phyloP scores from a whole-genome alignment of 2,113 vertebrate genomes.

The Smithornis capensis region DNA sequence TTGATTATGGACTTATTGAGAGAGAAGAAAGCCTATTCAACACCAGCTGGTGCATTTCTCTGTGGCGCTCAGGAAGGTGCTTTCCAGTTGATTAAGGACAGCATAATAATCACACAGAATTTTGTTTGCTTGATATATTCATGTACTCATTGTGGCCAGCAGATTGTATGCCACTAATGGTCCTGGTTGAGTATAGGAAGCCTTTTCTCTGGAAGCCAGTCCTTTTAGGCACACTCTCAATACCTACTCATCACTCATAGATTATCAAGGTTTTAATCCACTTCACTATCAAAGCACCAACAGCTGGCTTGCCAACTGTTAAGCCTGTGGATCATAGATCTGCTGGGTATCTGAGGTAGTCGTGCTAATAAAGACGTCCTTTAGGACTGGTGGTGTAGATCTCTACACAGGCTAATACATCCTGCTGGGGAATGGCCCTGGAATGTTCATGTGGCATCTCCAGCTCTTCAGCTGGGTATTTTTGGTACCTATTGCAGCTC shows the following conservation, averaged over 20 bases:
- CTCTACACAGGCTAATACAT: background rate
- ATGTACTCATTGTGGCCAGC: background rate
- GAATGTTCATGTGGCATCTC: background rate
- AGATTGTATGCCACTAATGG: background rate
- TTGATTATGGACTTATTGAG: background rate
- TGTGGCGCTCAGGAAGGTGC: background rate
- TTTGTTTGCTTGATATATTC: background rate
- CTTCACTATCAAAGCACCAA: background rate
- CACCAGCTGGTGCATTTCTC: slow-evolving; percentile 17
- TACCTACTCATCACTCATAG: background rate
- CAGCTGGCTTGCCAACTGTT: background rate
- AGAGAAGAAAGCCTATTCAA: background rate
- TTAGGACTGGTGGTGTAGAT: background rate
- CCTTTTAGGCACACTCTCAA: background rate
- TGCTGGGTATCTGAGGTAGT: background rate
- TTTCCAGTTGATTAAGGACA: slow-evolving; percentile 10
- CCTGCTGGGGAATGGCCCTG: background rate
- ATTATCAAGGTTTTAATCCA: background rate
- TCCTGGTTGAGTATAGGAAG: background rate
- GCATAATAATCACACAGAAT: background rate
- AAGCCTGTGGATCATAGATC: background rate
- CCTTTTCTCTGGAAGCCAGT: background rate
- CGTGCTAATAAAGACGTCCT: background rate
- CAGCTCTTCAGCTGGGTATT: background rate
- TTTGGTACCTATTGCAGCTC: background rate